Base-by-base conservation (phyloP, 2,113 vertebrate species). In the Pholis gunnellus region DNA sequence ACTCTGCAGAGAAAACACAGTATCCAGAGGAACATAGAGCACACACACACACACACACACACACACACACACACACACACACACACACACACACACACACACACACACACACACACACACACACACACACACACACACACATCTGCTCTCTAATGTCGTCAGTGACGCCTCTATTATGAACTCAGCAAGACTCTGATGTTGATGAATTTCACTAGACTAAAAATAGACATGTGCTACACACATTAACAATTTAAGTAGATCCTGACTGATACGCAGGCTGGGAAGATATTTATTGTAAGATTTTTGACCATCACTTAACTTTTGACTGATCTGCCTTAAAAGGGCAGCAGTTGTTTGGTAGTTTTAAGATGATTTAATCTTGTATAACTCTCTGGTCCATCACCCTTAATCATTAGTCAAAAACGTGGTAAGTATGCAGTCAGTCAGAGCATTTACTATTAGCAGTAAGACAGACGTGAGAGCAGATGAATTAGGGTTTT, bases 1-100 rank as follows among this genome's bases (percentile, higher is more conserved):
- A 91, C 22, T 79, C 92, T 57, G 68, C 82, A 25, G 95, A 93
- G 78, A 95, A 96, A 9, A 74, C 89, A 48, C 95, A 94, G 0
- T 69, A 73, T 29, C 27, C 60, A 54, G 71, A 90, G 46, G 81
- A 52, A 54, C 66, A 69, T 22, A 17, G 27, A 40, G 14, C 4
- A 20, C 25, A 42, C 66, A 31, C 29, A 50, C n/a, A 65, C 65
- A 29, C 25, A 56, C 68, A 38, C 73, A 44, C 50, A 69, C 46
- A 48, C 46, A n/a, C 22, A 20, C 17, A 50, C 22, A 42, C 66
- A 46, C 44, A 75, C 60, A 36, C 76, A 22, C 46, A 34, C 66
- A 31, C 22, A 50, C 64, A 48, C 74, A 46, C 42, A 70, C 50
- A 54, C 50, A 13, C 25, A n/a, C n/a, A n/a, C n/a, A n/a, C 15